Evolutionary conservation across 2,888 invertebrate species (phyloP).

Genomic region (Poecilus cupreus): DNA sequence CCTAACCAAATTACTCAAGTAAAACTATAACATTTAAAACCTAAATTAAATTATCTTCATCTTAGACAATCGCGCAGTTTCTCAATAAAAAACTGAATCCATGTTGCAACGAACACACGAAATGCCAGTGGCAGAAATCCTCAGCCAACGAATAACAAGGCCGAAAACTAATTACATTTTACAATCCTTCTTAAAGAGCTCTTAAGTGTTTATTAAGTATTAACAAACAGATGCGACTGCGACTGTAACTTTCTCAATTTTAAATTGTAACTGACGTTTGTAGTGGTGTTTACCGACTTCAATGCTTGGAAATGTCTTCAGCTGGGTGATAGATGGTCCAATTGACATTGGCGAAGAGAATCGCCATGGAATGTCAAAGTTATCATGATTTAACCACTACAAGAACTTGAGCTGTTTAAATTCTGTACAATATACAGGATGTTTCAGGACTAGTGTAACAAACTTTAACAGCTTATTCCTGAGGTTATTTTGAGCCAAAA

Average conservation of each 20-base stretch:
- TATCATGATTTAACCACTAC: not conserved
- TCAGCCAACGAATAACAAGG: not conserved
- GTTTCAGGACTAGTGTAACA: too few species aligned
- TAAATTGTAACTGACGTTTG: too few species aligned
- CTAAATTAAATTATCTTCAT: slow-evolving; percentile 10
- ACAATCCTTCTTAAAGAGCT: not conserved
- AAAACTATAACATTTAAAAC: not conserved
- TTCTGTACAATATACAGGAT: too few species aligned
- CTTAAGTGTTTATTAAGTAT: not conserved
- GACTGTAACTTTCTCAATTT: not conserved
- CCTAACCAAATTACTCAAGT: not conserved
- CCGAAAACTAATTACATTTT: slow-evolving; percentile 5
- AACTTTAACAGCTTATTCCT: too few species aligned
- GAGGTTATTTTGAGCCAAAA: too few species aligned
- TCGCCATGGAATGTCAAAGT: not conserved
- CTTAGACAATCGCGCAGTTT: slow-evolving; percentile 10
- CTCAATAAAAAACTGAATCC: slow-evolving; percentile 17
- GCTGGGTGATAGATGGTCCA: not conserved
- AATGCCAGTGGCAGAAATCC: slow-evolving; percentile 9
- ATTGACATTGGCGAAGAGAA: not conserved
- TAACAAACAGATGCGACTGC: not conserved
- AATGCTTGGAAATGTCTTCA: not conserved
- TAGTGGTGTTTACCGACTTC: not conserved
- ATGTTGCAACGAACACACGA: slow-evolving; percentile 2
- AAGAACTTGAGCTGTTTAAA: too few species aligned